These are phyloP conservation scores for Cabera pusaria DNA, from an alignment of 2,888 invertebrate species.

Conservation along the genomic window DNA sequence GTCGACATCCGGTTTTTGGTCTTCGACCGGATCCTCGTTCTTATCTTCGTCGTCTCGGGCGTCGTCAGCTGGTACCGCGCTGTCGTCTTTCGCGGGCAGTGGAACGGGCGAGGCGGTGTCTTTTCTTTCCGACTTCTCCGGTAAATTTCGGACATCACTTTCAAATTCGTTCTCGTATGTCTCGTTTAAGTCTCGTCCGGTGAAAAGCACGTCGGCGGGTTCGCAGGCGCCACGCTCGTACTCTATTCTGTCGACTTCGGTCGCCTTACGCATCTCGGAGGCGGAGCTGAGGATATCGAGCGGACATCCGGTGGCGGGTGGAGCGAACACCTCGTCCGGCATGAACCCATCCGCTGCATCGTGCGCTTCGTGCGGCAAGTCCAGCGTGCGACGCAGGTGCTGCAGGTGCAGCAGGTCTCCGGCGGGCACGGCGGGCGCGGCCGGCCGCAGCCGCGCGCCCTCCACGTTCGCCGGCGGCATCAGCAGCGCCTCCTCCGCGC, in stretches of 20 bases:
- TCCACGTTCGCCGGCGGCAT: conserved; percentile 74
- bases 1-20: conserved; percentile 14
- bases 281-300: conserved; percentile 41
- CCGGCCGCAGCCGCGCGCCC: conserved; percentile 70
- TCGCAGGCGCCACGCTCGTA: conserved; percentile 49
- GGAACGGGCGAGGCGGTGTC: conserved; percentile 46
- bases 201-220: conserved; percentile 49
- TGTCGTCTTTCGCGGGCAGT: conserved; percentile 14
- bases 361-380: conserved; percentile 1
- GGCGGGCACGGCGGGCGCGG: conserved; percentile 57
- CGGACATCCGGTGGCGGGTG: conserved; percentile 49
- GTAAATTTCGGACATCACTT: conserved; percentile 37
- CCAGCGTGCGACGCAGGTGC: conserved; percentile 61
- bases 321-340: conserved; percentile 54
- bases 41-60: conserved; percentile 8
- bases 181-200: conserved; percentile 56
- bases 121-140: conserved; percentile 50
- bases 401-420: conserved; percentile 72
- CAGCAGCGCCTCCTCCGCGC: conserved; percentile 67
- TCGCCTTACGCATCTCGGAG: conserved; percentile 18
- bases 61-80: neutral
- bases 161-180: conserved; percentile 47
- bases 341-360: conserved; percentile 63
- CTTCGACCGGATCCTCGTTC: conserved; percentile 6
- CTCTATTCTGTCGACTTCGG: conserved; percentile 52